phyloP scores from a whole-genome alignment of 2,113 vertebrate genomes.

The Aphelocoma coerulescens region DNA sequence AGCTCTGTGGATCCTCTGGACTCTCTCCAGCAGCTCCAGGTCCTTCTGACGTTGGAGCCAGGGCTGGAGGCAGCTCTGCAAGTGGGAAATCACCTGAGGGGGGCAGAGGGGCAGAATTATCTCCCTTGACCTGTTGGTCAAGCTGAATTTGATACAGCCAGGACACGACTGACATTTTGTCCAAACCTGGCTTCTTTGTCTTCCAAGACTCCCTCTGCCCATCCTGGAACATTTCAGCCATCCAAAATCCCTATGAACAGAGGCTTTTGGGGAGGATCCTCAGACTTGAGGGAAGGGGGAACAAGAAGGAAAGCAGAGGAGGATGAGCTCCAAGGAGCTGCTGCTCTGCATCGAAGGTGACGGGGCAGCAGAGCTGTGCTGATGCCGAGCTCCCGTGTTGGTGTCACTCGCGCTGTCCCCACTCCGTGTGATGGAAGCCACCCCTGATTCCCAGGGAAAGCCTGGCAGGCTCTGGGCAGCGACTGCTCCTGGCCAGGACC shows the following conservation, averaged over 20 bases:
- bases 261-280: not conserved
- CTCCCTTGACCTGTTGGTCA: not conserved
- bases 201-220: not conserved
- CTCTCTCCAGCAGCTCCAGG: not conserved
- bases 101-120: not conserved
- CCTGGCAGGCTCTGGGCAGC: not conserved
- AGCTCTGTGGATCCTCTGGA: accelerated
- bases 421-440: accelerated
- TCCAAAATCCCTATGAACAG: not conserved
- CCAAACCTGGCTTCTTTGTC: not conserved
- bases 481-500: not conserved
- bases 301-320: not conserved
- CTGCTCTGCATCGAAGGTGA: not conserved
- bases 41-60: not conserved
- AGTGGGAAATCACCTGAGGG: not conserved
- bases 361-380: not conserved
- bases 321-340: not conserved
- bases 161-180: not conserved
- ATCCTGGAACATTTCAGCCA: not conserved
- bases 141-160: not conserved
- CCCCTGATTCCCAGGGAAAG: not conserved
- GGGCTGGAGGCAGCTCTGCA: not conserved
- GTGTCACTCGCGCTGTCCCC: not conserved
- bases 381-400: accelerated
- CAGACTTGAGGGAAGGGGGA: not conserved